Base-by-base conservation (phyloP, 2,888 invertebrate species). In the Apodemia hepburni region DNA sequence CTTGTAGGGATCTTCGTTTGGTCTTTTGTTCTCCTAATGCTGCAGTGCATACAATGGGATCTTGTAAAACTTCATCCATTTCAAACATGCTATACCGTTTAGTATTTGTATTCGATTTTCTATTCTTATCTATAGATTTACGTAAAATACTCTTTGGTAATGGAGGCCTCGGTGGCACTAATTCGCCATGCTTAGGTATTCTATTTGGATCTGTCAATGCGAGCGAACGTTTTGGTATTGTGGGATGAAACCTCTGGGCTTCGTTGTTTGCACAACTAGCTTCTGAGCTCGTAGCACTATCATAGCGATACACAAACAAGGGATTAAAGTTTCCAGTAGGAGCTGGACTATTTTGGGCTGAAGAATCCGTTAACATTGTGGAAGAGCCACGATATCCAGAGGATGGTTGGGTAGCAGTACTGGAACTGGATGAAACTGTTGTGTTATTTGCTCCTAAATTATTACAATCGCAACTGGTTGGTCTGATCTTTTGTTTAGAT, bases 331-430 rank as follows among this genome's bases (percentile, higher is more conserved):
- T 93, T 22, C 93, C 90, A 70, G 92, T 77, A 65, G 93, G 92
- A 45, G 92, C 93, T 9, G 94, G 94, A 71, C 94, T 94, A 70
- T 94, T 94, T 75, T 94, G 94, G n/a, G 95, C 94, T 17, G 93
- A 93, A 29, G 96, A 96, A 71, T 96, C 96, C 7, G 95, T 94
- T 9, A 96, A 85, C 84, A 97, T 94, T 1, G 97, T 97, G 0
- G 97, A 97, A 0, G 97, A 97, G 47, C 97, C 97, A 68, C 97
- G 92, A 76, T 96, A 97, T 2, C 97, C 97, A 15, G 97, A 97
- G 59, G 97, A 97, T 8, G 96, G 97, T 76, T 96, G 96, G 51
- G 96, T 96, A 27, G 93, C 93, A 65, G 95, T 94, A 72, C 95
- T 94, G 67, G 95, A 94, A 80, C 94, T 93, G 15, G 94, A 93